These are phyloP conservation scores for Cyanoramphus novaezelandiae DNA, from an alignment of 2,113 vertebrate species.

Conservation along the genomic window DNA sequence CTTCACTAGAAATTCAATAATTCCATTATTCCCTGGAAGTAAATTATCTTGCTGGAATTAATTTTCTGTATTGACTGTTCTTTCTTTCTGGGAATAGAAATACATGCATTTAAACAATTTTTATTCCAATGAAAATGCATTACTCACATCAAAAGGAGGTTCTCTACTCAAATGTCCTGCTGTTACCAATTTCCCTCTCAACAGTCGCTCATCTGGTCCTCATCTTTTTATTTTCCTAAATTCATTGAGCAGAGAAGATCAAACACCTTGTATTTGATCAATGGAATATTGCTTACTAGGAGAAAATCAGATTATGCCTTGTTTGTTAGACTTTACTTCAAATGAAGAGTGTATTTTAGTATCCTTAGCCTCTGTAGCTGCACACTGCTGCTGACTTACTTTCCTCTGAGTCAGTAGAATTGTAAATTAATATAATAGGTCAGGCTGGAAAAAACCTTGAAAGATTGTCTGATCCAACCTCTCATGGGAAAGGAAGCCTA, in stretches of 20 bases:
- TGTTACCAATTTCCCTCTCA: constrained; percentile 37
- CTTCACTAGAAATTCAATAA: constrained; percentile 12
- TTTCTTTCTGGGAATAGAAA: constrained; percentile 32
- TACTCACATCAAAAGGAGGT: constrained; percentile 1
- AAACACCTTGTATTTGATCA: neutral
- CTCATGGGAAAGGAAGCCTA: neutral
- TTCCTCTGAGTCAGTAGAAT: neutral
- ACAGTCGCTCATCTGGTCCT: constrained; percentile 6
- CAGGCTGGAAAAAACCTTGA: neutral
- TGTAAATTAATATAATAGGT: neutral
- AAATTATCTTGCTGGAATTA: constrained; percentile 29
- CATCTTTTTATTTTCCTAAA: constrained; percentile 14
- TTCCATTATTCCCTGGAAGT: constrained; percentile 8
- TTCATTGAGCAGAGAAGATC: neutral
- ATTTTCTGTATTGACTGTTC: constrained; percentile 26
- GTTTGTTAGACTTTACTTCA: neutral
- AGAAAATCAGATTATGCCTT: neutral
- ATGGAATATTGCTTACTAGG: neutral
- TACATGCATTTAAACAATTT: neutral
- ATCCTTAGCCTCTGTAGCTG: neutral
- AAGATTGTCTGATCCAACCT: neutral
- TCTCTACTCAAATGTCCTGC: neutral
- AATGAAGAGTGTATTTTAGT: neutral
- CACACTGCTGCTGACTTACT: neutral
- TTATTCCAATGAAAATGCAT: constrained; percentile 20